A percentile compares a stretch with the other conserved stretches of the same genome.
Evolutionary conservation across 92 coral and sea anemone genomes (phyloP).

Genomic region (Scolanthus callimorphus): DNA sequence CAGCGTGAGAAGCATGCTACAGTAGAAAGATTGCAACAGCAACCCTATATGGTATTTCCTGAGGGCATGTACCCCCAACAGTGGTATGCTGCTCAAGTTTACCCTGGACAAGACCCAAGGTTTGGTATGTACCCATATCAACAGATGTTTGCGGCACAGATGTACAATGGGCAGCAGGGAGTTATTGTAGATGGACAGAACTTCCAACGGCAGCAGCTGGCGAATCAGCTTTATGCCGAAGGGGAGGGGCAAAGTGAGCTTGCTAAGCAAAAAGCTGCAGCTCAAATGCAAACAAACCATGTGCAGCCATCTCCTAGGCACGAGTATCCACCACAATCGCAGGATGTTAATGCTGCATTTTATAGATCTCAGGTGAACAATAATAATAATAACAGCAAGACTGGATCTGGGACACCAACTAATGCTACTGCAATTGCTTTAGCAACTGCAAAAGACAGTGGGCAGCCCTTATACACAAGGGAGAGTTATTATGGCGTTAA

Average conservation of each 20-base stretch:
- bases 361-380: slow-evolving; percentile 31
- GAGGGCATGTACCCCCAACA: slow-evolving; percentile 73
- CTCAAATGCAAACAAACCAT: slow-evolving; percentile 18
- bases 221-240: slow-evolving; percentile 42
- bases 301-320: slow-evolving; percentile 51
- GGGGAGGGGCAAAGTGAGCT: slow-evolving; percentile 40
- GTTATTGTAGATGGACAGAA: slow-evolving; percentile 45
- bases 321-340: slow-evolving; percentile 36
- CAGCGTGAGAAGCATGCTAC: slow-evolving; percentile 37
- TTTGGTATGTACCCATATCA: slow-evolving; percentile 64
- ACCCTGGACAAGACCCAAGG: slow-evolving; percentile 64
- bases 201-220: slow-evolving; percentile 34
- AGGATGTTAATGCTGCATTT: slow-evolving; percentile 36
- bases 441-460: slow-evolving; percentile 82
- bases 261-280: slow-evolving; percentile 39
- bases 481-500: slow-evolving; percentile 73
- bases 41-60: slow-evolving; percentile 55
- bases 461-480: slow-evolving; percentile 51
- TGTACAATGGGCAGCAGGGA: slow-evolving; percentile 35
- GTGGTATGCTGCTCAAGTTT: slow-evolving; percentile 70
- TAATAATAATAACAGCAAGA: too few relatives aligned
- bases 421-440: slow-evolving; percentile 95
- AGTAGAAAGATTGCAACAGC: slow-evolving; percentile 53
- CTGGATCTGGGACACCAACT: slow-evolving; percentile 72
- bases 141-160: slow-evolving; percentile 50